These are phyloP conservation scores for Acestrorhynchus altus DNA, from an alignment of 2,797 vertebrate genomes.

Conservation along the genomic window DNA sequence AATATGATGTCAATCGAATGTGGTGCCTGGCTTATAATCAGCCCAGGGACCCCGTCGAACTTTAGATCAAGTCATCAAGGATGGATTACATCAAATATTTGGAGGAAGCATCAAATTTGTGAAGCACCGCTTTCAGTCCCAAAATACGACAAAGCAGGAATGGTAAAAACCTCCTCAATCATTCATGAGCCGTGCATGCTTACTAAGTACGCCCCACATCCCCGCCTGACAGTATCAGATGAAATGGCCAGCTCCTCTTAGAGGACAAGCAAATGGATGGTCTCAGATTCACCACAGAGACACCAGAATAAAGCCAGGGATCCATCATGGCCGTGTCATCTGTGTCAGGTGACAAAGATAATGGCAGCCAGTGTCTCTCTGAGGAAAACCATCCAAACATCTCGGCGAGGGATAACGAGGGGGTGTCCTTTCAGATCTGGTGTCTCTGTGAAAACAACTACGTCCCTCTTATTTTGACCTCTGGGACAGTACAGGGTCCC, in stretches of 20 bases:
- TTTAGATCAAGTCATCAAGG: slow-evolving; percentile 26
- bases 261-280: slow-evolving; percentile 72
- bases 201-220: slow-evolving; percentile 54
- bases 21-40: too few species aligned
- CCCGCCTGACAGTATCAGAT: slow-evolving; percentile 64
- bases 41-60: not conserved
- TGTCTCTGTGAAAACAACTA: slow-evolving; percentile 54
- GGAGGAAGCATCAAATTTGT: slow-evolving; percentile 34
- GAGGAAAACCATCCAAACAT: slow-evolving; percentile 36
- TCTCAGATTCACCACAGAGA: slow-evolving; percentile 59
- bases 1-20: too few species aligned
- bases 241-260: slow-evolving; percentile 64
- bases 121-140: slow-evolving; percentile 13
- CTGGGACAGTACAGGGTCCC: slow-evolving; percentile 44
- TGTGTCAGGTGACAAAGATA: slow-evolving; percentile 69
- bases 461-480: slow-evolving; percentile 50
- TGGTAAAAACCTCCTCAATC: slow-evolving; percentile 52
- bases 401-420: slow-evolving; percentile 52
- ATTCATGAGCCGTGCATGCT: slow-evolving; percentile 43
- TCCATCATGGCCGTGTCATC: slow-evolving; percentile 62
- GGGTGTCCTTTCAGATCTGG: slow-evolving; percentile 56
- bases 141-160: slow-evolving; percentile 39
- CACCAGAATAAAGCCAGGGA: slow-evolving; percentile 56
- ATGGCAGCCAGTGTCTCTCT: slow-evolving; percentile 60
- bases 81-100: slow-evolving; percentile 40